Evolutionary conservation across 2,888 invertebrate genomes (phyloP).

Genomic region (Deroplatys truncata): DNA sequence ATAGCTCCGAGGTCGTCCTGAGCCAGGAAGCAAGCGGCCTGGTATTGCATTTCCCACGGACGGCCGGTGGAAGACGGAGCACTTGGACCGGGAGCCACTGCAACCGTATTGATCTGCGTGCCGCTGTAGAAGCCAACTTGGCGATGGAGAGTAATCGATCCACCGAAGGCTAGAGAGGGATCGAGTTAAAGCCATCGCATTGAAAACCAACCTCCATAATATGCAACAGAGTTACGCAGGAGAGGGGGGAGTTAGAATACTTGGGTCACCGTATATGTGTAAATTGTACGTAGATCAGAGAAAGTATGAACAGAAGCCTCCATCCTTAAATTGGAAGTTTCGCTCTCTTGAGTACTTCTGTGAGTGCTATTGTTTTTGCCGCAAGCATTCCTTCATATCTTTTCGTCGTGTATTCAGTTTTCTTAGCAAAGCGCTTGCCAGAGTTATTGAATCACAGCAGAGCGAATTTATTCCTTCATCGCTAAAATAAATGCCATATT

Average conservation of each 20-base stretch:
- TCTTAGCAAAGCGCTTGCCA: not conserved
- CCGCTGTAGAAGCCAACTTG: not conserved
- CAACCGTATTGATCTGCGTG: not conserved
- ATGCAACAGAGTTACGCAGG: not conserved
- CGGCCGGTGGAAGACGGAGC: not conserved
- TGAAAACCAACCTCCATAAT: not conserved
- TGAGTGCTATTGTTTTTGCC: not conserved
- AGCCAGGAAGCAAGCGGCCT: too few species aligned
- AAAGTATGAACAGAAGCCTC: not conserved
- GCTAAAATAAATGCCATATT: too few species aligned
- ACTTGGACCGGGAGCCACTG: not conserved
- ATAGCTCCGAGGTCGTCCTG: too few species aligned
- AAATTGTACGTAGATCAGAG: too few species aligned
- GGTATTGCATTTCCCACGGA: too few species aligned
- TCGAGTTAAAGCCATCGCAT: not conserved
- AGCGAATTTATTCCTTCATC: too few species aligned
- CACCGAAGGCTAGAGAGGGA: not conserved
- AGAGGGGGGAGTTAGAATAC: not conserved
- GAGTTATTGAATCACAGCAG: not conserved
- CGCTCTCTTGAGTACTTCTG: not conserved
- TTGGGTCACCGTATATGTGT: not conserved
- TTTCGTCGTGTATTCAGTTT: not conserved
- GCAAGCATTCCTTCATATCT: not conserved
- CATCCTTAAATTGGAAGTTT: not conserved
- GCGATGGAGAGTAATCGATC: not conserved